These are phyloP conservation scores for Ochropacha duplaris DNA, from an alignment of 2,888 invertebrate species.

Conservation along the genomic window DNA sequence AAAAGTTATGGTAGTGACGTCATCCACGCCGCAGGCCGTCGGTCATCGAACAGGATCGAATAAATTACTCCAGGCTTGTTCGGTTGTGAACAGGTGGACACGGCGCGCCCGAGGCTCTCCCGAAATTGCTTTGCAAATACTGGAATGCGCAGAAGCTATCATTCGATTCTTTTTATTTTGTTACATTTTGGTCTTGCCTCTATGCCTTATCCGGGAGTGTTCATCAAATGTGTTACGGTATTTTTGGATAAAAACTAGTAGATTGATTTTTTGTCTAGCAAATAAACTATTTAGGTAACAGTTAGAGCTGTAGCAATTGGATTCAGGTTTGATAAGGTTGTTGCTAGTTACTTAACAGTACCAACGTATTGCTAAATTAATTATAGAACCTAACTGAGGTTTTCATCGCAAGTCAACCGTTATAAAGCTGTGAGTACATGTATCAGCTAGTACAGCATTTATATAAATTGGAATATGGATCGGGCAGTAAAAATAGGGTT, in stretches of 20 bases:
- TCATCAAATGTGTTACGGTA: neutral
- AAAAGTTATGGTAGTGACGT: constrained; percentile 36
- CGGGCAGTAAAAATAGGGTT: constrained; percentile 53
- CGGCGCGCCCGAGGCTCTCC: constrained; percentile 33
- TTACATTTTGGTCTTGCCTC: neutral
- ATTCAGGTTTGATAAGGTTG: neutral
- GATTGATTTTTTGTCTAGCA: neutral
- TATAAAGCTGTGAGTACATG: neutral
- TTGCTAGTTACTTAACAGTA: no score
- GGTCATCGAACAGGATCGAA: constrained; percentile 39
- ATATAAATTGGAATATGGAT: constrained; percentile 25
- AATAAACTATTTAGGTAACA: neutral
- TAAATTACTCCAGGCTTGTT: constrained; percentile 58
- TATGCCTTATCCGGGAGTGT: neutral
- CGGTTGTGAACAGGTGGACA: constrained; percentile 69
- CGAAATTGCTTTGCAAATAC: constrained; percentile 44
- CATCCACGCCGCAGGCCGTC: constrained; percentile 27
- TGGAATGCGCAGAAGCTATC: constrained; percentile 35
- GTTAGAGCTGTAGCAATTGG: neutral
- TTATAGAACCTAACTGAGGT: no score
- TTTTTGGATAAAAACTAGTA: neutral
- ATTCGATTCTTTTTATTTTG: neutral
- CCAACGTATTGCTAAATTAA: no score
- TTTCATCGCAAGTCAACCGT: neutral
- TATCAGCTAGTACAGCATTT: constrained; percentile 24